Evolutionary conservation across 2,113 vertebrate genomes (phyloP).

Genomic region (Alligator mississippiensis): DNA sequence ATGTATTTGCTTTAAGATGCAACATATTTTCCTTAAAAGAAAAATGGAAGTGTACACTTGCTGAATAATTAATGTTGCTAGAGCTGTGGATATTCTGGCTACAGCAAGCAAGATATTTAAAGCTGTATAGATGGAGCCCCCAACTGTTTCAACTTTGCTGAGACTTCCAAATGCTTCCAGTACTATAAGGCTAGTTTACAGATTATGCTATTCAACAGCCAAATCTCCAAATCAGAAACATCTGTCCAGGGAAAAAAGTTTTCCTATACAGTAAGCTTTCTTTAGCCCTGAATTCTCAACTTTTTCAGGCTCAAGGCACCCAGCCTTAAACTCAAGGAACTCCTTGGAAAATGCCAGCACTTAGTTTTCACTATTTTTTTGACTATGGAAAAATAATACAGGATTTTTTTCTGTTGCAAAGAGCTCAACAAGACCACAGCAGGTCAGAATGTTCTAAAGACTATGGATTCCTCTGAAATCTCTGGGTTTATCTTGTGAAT

Average conservation of each 20-base stretch:
- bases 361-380: too few relatives aligned
- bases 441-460: too few relatives aligned
- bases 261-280: not conserved
- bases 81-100: not conserved
- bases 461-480: too few relatives aligned
- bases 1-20: not conserved
- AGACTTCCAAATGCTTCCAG: not conserved
- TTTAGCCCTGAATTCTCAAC: too few relatives aligned
- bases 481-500: too few relatives aligned
- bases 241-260: not conserved
- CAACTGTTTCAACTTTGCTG: not conserved
- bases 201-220: not conserved
- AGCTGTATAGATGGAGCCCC: not conserved
- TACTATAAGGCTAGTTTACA: fast-evolving
- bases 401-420: too few relatives aligned
- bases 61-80: fast-evolving
- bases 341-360: too few relatives aligned
- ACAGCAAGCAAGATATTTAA: not conserved
- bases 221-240: not conserved
- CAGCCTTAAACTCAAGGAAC: too few relatives aligned
- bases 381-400: too few relatives aligned
- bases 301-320: too few relatives aligned
- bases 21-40: not conserved
- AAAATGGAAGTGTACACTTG: not conserved
- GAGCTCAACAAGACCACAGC: too few relatives aligned